phyloP scores from a whole-genome alignment of 2,113 vertebrate genomes.

The Osmerus eperlanus region DNA sequence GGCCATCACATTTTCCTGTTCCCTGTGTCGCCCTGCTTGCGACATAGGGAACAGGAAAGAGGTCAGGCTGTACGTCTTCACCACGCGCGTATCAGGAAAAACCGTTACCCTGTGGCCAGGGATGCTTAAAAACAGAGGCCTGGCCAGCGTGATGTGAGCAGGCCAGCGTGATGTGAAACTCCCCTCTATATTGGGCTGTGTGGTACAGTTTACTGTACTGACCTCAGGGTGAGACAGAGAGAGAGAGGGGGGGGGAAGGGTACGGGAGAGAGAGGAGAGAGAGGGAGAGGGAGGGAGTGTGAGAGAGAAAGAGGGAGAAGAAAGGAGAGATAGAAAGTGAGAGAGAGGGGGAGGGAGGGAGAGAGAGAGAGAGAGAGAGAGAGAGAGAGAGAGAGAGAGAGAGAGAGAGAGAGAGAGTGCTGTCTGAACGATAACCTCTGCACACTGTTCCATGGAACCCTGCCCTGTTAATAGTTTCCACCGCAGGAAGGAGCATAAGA shows the following conservation, averaged over 20 bases:
- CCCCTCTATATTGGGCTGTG: conserved; percentile 60
- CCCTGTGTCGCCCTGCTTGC: conserved; percentile 38
- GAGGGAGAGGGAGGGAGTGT: conserved; percentile 14
- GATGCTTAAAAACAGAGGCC: conserved; percentile 61
- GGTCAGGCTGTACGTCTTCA: conserved; percentile 67
- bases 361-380: neutral
- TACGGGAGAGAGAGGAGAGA: conserved; percentile 18
- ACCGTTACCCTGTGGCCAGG: conserved; percentile 67
- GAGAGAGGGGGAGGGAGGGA: neutral
- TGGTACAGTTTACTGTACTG: conserved; percentile 54
- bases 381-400: neutral
- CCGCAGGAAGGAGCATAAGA: conserved; percentile 52
- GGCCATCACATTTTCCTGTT: conserved; percentile 64
- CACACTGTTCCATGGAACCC: conserved; percentile 55
- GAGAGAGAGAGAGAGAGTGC: conserved; percentile 16
- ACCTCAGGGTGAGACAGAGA: neutral
- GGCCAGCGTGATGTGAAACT: conserved; percentile 41
- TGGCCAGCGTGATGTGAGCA: conserved; percentile 4
- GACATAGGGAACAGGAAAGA: conserved; percentile 61
- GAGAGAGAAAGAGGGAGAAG: conserved; percentile 24
- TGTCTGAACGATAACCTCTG: conserved; percentile 62
- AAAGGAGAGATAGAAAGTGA: neutral
- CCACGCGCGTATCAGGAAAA: conserved; percentile 70
- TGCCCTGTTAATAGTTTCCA: conserved; percentile 74
- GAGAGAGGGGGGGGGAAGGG: neutral